These are phyloP conservation scores for Rotaria socialis DNA, from an alignment of 2,888 invertebrate genomes.

Conservation along the genomic window DNA sequence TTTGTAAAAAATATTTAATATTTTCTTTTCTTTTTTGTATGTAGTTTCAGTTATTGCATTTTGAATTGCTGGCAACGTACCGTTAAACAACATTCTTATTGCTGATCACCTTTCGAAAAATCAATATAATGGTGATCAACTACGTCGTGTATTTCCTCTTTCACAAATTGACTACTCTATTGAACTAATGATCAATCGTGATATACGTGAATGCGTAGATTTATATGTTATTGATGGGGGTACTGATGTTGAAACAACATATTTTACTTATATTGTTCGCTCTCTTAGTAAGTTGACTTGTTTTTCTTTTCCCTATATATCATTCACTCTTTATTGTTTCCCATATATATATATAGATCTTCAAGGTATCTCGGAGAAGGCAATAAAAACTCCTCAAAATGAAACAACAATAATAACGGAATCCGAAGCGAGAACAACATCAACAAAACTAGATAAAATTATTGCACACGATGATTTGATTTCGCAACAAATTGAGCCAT, in stretches of 20 bases:
- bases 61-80: not conserved
- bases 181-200: not conserved
- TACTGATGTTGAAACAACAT: not conserved
- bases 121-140: not conserved
- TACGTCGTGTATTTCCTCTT: slow-evolving; percentile 5
- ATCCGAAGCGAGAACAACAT: not conserved
- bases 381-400: not conserved
- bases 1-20: no score
- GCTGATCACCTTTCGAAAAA: not conserved
- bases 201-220: not conserved
- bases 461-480: not conserved
- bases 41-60: not conserved
- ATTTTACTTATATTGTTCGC: not conserved
- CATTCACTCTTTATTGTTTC: not conserved
- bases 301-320: not conserved
- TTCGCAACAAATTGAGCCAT: not conserved
- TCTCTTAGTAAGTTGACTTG: not conserved
- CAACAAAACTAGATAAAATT: not conserved
- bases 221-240: not conserved
- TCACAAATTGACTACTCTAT: not conserved
- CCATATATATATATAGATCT: not conserved
- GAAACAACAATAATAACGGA: not conserved
- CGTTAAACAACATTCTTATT: not conserved
- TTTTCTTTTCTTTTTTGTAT: no score
- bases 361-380: not conserved